Conservation (phyloP, 2,888 invertebrate genomes). For the Polietes domitor region DNA sequence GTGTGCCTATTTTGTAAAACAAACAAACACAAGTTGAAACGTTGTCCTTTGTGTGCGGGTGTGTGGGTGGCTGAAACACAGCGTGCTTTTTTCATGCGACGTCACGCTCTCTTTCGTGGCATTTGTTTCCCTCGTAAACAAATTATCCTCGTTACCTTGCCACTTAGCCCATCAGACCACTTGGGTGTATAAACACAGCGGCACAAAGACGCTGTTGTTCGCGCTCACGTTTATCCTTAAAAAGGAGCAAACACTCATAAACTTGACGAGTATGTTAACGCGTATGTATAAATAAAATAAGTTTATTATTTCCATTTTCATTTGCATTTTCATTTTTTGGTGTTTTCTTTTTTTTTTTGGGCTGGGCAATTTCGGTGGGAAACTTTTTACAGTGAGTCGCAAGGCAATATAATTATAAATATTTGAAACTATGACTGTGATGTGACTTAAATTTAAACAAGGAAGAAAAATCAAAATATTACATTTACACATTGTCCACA, state of each 20-base stretch:
- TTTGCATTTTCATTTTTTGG: neutral
- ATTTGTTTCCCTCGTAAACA: neutral
- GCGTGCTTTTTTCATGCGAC: neutral
- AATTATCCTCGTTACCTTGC: slow-evolving; percentile 1
- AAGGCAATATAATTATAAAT: too few relatives aligned
- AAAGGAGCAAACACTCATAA: neutral
- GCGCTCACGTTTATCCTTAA: neutral
- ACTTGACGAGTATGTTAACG: slow-evolving; percentile 5
- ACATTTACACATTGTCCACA: too few relatives aligned
- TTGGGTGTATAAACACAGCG: neutral
- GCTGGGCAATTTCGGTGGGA: neutral
- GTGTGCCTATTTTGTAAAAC: neutral
- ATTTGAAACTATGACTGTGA: too few relatives aligned
- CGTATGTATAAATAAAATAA: slow-evolving; percentile 2
- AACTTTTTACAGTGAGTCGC: neutral
- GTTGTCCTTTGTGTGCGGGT: neutral
- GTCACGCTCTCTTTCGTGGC: neutral
- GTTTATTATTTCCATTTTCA: neutral
- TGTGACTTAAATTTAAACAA: too few relatives aligned
- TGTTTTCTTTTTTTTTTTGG: neutral
- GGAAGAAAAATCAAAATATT: too few relatives aligned
- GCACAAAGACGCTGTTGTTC: neutral
- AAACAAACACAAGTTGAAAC: neutral
- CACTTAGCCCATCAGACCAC: slow-evolving; percentile 1
- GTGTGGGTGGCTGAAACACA: neutral